A percentile compares a stretch with the other conserved stretches of the same genome.
Conservation (phyloP, 2,113 vertebrate genomes). For the Drymodes brunneopygia region DNA sequence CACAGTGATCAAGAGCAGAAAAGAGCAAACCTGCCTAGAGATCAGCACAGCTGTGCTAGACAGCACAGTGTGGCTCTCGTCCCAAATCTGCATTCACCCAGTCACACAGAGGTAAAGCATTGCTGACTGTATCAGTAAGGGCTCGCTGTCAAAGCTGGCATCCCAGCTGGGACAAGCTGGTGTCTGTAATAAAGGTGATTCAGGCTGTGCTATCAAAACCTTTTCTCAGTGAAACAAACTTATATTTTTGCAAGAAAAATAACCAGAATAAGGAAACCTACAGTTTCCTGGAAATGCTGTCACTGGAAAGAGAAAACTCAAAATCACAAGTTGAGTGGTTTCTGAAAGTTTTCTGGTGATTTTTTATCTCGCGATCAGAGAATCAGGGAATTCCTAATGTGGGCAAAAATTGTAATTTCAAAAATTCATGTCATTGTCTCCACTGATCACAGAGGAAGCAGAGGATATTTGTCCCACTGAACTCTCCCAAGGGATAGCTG, state of each 20-base stretch:
- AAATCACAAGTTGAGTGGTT: background rate
- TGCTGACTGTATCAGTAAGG: background rate
- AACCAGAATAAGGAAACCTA: background rate
- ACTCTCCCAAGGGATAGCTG: background rate
- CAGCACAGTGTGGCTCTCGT: background rate
- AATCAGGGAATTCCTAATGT: background rate
- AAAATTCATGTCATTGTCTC: background rate
- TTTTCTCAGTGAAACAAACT: background rate
- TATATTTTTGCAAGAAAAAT: background rate
- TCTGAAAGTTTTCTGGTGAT: background rate
- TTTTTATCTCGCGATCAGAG: rapidly evolving
- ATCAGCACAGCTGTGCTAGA: background rate
- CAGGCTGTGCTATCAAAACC: background rate
- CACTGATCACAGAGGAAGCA: background rate
- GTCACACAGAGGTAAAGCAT: background rate
- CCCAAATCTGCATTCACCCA: background rate
- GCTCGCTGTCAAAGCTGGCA: background rate
- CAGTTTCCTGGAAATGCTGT: background rate
- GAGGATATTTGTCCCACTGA: background rate
- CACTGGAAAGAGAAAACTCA: background rate
- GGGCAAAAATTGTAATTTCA: background rate
- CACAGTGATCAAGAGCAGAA: background rate
- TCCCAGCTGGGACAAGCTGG: background rate
- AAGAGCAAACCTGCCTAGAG: background rate
- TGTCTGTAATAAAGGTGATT: background rate